These are phyloP conservation scores for Enteromius argenteus DNA, from an alignment of 2,797 vertebrate genomes.

Conservation along the genomic window DNA sequence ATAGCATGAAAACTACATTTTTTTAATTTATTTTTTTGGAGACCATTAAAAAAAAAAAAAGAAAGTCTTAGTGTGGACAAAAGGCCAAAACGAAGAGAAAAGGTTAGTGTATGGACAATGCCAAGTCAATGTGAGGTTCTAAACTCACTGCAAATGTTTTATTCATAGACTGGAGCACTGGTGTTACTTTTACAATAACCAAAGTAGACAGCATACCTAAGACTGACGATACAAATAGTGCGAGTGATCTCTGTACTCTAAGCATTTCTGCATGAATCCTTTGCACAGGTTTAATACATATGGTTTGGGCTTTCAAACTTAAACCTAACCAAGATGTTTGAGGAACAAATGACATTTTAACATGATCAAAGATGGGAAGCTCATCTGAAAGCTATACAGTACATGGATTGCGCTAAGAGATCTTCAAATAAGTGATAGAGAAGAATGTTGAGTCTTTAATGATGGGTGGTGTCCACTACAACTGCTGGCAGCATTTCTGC, in stretches of 20 bases:
- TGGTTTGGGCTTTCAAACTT: not conserved
- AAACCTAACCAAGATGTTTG: not conserved
- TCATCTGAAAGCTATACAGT: slow-evolving; percentile 15
- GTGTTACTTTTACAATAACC: not conserved
- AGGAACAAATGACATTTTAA: not conserved
- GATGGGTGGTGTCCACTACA: slow-evolving; percentile 47
- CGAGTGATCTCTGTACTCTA: not conserved
- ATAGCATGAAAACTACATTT: too few relatives aligned
- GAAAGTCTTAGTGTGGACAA: too few relatives aligned
- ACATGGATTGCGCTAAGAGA: not conserved
- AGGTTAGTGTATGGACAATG: not conserved
- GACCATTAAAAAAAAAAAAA: too few relatives aligned
- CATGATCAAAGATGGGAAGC: not conserved
- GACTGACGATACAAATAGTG: not conserved
- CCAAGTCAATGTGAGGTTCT: not conserved
- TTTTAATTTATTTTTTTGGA: too few relatives aligned
- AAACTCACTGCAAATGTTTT: not conserved
- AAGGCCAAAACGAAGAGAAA: not conserved
- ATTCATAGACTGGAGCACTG: not conserved
- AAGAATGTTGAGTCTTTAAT: slow-evolving; percentile 13
- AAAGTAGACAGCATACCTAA: not conserved
- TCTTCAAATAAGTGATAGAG: slow-evolving; percentile 25
- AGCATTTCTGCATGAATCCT: not conserved
- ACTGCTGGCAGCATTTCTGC: slow-evolving; percentile 36
- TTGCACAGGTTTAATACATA: not conserved